Conservation (phyloP, 2,888 invertebrate species). For the Poecilobothrus nobilitatus region DNA sequence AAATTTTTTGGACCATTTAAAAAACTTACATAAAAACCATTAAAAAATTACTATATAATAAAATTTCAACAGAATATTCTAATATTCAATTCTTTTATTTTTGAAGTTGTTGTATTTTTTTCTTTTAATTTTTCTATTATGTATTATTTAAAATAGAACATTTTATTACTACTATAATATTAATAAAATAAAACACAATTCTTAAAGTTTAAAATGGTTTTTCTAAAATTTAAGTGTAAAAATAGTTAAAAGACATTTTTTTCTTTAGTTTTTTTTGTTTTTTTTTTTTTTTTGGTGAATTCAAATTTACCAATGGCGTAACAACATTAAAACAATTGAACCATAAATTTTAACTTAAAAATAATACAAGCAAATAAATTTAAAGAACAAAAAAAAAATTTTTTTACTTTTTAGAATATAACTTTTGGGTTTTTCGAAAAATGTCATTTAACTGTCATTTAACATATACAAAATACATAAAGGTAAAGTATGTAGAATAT, state of each 20-base stretch:
- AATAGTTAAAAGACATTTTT: not conserved
- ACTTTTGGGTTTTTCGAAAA: too few relatives aligned
- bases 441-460: slow-evolving; percentile 2
- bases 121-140: too few relatives aligned
- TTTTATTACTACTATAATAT: too few relatives aligned
- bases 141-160: too few relatives aligned
- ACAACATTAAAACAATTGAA: not conserved
- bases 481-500: too few relatives aligned
- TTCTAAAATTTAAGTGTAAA: not conserved
- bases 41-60: too few relatives aligned
- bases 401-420: too few relatives aligned
- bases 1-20: not conserved
- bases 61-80: too few relatives aligned
- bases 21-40: not conserved
- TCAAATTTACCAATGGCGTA: not conserved
- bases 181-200: not conserved
- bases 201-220: too few relatives aligned
- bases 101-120: too few relatives aligned
- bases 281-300: not conserved
- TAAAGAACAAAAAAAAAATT: not conserved
- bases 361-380: not conserved
- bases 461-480: too few relatives aligned
- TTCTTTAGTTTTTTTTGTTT: not conserved
- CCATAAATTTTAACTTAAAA: slow-evolving; percentile 2
- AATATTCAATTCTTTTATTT: too few relatives aligned